phyloP scores from a whole-genome alignment of 2,888 invertebrate genomes.

The Andrena hattorfiana region DNA sequence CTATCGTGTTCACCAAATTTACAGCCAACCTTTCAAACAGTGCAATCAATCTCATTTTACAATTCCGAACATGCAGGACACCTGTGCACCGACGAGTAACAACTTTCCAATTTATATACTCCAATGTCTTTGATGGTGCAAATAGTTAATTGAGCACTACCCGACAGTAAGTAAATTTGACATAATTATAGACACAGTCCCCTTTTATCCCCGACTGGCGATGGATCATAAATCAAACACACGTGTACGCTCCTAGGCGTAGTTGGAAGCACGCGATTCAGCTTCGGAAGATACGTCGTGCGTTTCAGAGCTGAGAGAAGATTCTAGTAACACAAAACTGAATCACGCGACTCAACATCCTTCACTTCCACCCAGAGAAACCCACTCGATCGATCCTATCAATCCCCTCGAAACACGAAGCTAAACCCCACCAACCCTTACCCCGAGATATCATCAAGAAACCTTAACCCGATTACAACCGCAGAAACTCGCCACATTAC shows the following conservation, averaged over 20 bases:
- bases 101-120: not conserved
- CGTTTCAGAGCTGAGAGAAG: conserved; percentile 17
- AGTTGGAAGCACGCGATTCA: conserved; percentile 30
- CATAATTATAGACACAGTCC: conserved; percentile 17
- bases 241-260: conserved; percentile 13
- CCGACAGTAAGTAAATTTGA: conserved; percentile 24
- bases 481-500: too few relatives aligned
- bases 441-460: too few relatives aligned
- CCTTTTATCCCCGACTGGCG: not conserved
- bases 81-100: too few relatives aligned
- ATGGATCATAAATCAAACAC: conserved; percentile 52
- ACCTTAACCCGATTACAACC: too few relatives aligned
- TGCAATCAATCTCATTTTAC: too few relatives aligned
- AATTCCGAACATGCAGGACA: too few relatives aligned
- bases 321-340: not conserved
- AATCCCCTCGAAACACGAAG: too few relatives aligned
- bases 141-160: not conserved
- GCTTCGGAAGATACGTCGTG: conserved; percentile 15
- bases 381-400: too few relatives aligned
- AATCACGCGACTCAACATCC: conserved; percentile 16
- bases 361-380: too few relatives aligned
- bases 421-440: too few relatives aligned
- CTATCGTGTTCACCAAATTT: not conserved
- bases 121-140: not conserved
- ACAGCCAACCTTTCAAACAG: not conserved